Evolutionary conservation across 2,113 vertebrate species (phyloP).

Genomic region (Scatophagus argus): DNA sequence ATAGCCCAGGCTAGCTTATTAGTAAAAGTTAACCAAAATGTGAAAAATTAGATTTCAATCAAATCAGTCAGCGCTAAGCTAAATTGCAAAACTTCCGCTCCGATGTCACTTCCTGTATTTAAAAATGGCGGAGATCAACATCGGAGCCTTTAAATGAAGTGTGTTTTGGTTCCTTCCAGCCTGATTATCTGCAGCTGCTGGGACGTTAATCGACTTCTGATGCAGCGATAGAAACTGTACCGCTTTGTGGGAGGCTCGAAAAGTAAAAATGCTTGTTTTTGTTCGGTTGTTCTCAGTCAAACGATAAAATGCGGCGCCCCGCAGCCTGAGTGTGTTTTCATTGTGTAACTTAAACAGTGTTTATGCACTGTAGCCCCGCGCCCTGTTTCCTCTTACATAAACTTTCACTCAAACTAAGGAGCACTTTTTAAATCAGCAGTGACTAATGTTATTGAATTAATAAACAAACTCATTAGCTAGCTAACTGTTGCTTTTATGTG

Average conservation of each 20-base stretch:
- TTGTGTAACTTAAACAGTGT: constrained; percentile 29
- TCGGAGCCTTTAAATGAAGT: not conserved
- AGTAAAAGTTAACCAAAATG: not conserved
- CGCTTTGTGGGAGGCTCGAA: not conserved
- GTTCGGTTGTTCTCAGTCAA: not conserved
- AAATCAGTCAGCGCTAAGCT: too few relatives aligned
- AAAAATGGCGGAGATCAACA: constrained; percentile 74
- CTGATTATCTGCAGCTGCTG: not conserved
- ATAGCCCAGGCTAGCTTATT: too few relatives aligned
- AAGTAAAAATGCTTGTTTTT: constrained; percentile 30
- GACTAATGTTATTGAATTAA: not conserved
- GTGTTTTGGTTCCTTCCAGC: constrained; percentile 20
- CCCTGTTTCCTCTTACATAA: not conserved
- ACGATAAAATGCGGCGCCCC: not conserved
- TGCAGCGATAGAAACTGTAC: constrained; percentile 1
- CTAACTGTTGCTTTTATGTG: not conserved
- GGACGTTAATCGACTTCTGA: not conserved
- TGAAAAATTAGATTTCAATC: too few relatives aligned
- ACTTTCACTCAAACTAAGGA: not conserved
- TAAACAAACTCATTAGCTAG: not conserved
- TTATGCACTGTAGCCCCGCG: not conserved
- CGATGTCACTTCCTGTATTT: constrained; percentile 70
- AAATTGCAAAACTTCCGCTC: too few relatives aligned
- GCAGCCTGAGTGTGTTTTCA: constrained; percentile 8
- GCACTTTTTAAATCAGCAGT: not conserved